Percentiles rank a stretch among this genome's conserved stretches.
These are phyloP conservation scores for Nasonia oneida DNA, from an alignment of 2,888 invertebrate species.

Conservation along the genomic window DNA sequence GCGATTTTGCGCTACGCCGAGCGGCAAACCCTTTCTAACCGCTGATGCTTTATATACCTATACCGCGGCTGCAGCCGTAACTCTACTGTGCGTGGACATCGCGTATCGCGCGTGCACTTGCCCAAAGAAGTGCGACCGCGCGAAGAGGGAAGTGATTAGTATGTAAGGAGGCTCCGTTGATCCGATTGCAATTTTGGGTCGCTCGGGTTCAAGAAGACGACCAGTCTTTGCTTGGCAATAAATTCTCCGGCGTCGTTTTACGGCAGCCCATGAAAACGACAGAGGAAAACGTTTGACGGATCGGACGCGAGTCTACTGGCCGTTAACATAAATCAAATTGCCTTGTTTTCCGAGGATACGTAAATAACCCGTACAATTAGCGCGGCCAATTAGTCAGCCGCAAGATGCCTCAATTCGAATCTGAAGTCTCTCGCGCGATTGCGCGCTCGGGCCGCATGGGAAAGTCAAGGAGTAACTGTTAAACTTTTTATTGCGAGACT, in stretches of 20 bases:
- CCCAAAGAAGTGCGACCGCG: too few relatives aligned
- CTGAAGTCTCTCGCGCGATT: not conserved
- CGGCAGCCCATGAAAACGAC: too few relatives aligned
- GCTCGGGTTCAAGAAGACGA: too few relatives aligned
- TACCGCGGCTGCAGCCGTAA: too few relatives aligned
- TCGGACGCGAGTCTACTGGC: not conserved
- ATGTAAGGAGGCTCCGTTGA: too few relatives aligned
- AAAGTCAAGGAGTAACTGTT: conserved; percentile 20
- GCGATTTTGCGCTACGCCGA: conserved; percentile 42
- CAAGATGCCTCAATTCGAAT: conserved; percentile 34
- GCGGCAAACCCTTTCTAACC: conserved; percentile 54
- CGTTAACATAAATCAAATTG: conserved; percentile 29
- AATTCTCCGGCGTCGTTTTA: too few relatives aligned
- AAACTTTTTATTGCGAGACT: conserved; percentile 27
- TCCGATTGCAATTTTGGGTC: too few relatives aligned
- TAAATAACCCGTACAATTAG: conserved; percentile 33
- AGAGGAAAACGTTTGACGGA: not conserved
- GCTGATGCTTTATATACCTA: not conserved
- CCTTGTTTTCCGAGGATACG: not conserved
- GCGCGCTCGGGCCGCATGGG: not conserved
- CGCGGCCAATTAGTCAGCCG: conserved; percentile 3
- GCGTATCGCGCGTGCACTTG: too few relatives aligned
- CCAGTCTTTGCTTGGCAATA: too few relatives aligned
- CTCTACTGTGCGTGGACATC: too few relatives aligned
- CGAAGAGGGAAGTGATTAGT: too few relatives aligned